Conservation (phyloP, 92 coral and sea anemone genomes). For the Virgularia gustaviana region DNA sequence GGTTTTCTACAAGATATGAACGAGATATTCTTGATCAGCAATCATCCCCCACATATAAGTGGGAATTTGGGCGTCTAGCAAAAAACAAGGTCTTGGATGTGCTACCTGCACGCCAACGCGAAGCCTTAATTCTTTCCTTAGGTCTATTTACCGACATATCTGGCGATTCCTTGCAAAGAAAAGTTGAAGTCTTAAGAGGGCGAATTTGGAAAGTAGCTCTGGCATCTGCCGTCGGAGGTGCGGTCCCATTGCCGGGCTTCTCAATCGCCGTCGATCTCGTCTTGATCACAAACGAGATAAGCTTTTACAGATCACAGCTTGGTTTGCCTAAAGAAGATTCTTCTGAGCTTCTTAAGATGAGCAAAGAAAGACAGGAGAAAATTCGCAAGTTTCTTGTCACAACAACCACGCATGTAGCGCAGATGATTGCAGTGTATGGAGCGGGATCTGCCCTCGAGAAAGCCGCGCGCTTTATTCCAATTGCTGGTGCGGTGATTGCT, state of each 20-base stretch:
- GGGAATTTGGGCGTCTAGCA: conserved; percentile 41
- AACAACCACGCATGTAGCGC: background rate
- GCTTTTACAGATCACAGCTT: conserved; percentile 11
- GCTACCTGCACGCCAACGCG: conserved; percentile 13
- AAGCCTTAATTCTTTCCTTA: conserved; percentile 7
- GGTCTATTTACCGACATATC: conserved; percentile 3
- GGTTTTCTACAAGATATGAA: background rate
- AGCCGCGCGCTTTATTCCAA: conserved; percentile 28
- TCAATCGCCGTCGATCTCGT: background rate
- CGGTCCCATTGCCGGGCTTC: background rate
- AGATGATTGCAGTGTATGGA: background rate
- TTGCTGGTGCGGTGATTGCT: conserved; percentile 21
- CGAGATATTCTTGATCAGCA: conserved; percentile 33
- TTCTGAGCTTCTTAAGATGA: background rate
- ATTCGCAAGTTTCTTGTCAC: too few species aligned
- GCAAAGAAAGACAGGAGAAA: background rate
- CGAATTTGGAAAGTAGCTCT: conserved; percentile 27
- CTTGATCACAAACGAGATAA: conserved; percentile 2
- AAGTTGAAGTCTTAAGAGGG: conserved; percentile 15
- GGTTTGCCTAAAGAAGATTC: conserved; percentile 26
- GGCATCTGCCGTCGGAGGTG: conserved; percentile 7
- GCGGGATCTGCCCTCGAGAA: conserved; percentile 13
- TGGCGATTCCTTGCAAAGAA: background rate
- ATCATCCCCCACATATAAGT: conserved; percentile 2
- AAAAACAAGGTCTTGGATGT: conserved; percentile 35